Percentiles rank a stretch among this genome's conserved stretches.
Conservation (phyloP, 2,888 invertebrate genomes). For the Tetramorium bicarinatum region DNA sequence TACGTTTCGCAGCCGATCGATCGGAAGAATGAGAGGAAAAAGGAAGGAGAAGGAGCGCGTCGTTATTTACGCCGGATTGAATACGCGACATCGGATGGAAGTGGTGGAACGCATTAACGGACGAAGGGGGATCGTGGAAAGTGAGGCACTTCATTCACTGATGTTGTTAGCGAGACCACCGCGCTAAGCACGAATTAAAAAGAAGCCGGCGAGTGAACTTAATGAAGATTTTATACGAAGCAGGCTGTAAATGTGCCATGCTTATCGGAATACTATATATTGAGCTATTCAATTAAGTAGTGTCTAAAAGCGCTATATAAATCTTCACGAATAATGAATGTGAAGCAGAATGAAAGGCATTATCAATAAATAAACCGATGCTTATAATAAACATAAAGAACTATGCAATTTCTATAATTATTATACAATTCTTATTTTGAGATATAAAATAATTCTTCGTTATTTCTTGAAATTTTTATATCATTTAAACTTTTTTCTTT, state of each 20-base stretch:
- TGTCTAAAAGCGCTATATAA: neutral
- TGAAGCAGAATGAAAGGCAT: neutral
- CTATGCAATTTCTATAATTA: neutral
- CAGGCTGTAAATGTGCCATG: neutral
- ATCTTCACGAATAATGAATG: neutral
- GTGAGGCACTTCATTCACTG: constrained; percentile 40
- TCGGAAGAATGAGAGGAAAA: constrained; percentile 18
- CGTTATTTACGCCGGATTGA: constrained; percentile 57
- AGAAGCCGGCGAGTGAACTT: neutral
- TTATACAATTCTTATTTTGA: neutral
- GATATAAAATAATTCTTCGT: neutral
- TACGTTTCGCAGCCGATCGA: constrained; percentile 63
- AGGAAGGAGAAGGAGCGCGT: neutral
- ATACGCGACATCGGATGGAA: constrained; percentile 51
- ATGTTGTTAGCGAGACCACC: constrained; percentile 35
- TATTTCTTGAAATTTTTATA: neutral
- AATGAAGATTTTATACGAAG: constrained; percentile 12
- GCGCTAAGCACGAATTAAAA: constrained; percentile 29
- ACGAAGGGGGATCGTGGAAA: constrained; percentile 45
- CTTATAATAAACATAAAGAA: neutral
- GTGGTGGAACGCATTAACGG: constrained; percentile 50
- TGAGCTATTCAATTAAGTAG: constrained; percentile 9
- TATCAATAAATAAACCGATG: neutral
- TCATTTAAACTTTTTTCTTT: neutral
- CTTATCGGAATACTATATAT: constrained; percentile 19